Evolutionary conservation across 2,113 vertebrate genomes (phyloP).

Genomic region (Indri indri): DNA sequence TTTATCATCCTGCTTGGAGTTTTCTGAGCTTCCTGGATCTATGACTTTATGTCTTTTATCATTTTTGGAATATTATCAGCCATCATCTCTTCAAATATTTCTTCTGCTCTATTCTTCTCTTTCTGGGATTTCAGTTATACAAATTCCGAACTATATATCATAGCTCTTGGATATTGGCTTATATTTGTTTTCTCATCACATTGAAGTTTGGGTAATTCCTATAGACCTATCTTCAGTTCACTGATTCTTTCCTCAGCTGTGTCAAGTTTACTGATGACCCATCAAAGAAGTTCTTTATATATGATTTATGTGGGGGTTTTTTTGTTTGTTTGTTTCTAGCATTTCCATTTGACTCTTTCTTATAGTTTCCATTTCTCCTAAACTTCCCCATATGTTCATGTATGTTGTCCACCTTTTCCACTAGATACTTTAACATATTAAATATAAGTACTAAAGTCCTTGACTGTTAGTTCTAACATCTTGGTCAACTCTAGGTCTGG

Average conservation of each 20-base stretch:
- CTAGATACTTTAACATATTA: neutral
- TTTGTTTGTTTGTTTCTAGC: neutral
- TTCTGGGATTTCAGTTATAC: neutral
- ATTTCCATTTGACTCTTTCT: neutral
- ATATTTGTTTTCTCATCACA: neutral
- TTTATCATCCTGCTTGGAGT: neutral
- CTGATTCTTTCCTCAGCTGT: neutral
- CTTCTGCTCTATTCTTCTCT: neutral
- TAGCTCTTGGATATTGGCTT: neutral
- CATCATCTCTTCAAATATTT: constrained; percentile 16
- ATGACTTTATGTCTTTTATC: neutral
- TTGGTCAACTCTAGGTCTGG: neutral
- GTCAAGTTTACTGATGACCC: neutral
- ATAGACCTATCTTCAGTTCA: neutral
- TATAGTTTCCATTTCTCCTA: neutral
- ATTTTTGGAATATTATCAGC: neutral
- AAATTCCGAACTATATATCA: neutral
- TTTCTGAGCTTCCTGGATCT: neutral
- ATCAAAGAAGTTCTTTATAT: neutral
- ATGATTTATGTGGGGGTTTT: neutral
- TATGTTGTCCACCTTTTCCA: neutral
- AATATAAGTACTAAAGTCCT: neutral
- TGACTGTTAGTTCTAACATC: neutral
- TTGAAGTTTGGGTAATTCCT: neutral
- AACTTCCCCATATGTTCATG: neutral